A percentile compares a stretch with the other conserved stretches of the same genome.
Evolutionary conservation across 1,140 invertebrate species (phyloP).

Genomic region (Araneus ventricosus): DNA sequence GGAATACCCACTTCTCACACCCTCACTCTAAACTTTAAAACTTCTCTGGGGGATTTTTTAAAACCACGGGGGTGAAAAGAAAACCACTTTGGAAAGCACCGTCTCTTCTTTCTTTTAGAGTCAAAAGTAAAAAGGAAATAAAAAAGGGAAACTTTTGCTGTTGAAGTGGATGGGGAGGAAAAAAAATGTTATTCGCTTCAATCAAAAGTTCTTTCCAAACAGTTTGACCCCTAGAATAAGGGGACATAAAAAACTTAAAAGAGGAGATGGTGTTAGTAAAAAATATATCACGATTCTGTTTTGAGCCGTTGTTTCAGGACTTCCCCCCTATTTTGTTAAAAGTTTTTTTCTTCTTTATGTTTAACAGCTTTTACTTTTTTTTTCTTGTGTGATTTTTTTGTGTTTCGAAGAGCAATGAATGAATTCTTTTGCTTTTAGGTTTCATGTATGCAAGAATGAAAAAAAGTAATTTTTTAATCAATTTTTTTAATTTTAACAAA

Average conservation of each 20-base stretch:
- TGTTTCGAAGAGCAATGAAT: too few relatives aligned
- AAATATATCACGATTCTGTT: constrained; percentile 46
- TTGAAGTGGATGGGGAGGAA: neutral
- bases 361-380: neutral
- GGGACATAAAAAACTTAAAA: constrained; percentile 38
- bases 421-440: too few relatives aligned
- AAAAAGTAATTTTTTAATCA: too few relatives aligned
- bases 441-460: too few relatives aligned
- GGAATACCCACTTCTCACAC: constrained; percentile 58
- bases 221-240: constrained; percentile 71
- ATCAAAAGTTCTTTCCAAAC: constrained; percentile 73
- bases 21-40: constrained; percentile 69
- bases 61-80: constrained; percentile 29
- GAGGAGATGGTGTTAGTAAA: constrained; percentile 40
- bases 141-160: neutral
- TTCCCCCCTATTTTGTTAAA: neutral
- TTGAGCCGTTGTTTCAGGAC: neutral
- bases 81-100: constrained; percentile 47
- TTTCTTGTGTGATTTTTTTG: too few relatives aligned
- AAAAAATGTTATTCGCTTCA: constrained; percentile 59
- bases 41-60: constrained; percentile 68
- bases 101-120: constrained; percentile 33
- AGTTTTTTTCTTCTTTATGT: neutral
- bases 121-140: constrained; percentile 13
- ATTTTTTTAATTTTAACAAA: too few relatives aligned